These are phyloP conservation scores for Drosophila mojavensis DNA, from an alignment of 1,140 invertebrate genomes.

Conservation along the genomic window DNA sequence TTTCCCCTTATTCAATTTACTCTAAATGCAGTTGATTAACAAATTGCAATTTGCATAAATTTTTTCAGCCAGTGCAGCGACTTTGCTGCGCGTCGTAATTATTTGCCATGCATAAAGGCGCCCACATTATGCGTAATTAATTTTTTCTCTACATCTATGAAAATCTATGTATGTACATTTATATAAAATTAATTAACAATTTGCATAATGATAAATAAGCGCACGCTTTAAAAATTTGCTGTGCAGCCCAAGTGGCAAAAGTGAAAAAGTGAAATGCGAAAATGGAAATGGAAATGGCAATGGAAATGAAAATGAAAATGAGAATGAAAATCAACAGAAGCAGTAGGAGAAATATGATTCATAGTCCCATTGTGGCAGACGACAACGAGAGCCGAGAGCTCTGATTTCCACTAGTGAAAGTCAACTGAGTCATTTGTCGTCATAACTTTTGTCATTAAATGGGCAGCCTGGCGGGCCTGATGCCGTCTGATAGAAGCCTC, in stretches of 20 bases:
- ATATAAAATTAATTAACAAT: constrained; percentile 69
- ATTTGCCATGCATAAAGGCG: constrained; percentile 48
- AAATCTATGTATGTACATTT: neutral
- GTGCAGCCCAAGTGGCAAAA: constrained; percentile 43
- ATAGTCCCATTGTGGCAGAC: constrained; percentile 60
- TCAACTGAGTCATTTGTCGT: constrained; percentile 79
- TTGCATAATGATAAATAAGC: constrained; percentile 71
- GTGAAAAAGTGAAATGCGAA: constrained; percentile 49
- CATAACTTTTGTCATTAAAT: constrained; percentile 79
- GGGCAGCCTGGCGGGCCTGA: constrained; percentile 27
- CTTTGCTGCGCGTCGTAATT: constrained; percentile 38
- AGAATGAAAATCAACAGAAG: constrained; percentile 44
- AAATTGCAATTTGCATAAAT: constrained; percentile 60
- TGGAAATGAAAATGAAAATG: constrained; percentile 39
- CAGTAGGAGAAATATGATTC: constrained; percentile 67
- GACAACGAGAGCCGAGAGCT: constrained; percentile 24
- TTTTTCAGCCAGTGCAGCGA: constrained; percentile 46
- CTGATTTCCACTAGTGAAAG: constrained; percentile 77
- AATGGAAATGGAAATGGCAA: constrained; percentile 35
- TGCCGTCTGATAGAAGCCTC: constrained; percentile 16
- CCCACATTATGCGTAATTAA: constrained; percentile 57
- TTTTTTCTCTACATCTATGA: constrained; percentile 2
- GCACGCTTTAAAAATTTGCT: constrained; percentile 36
- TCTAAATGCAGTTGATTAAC: constrained; percentile 74
- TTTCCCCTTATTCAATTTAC: constrained; percentile 46